Evolutionary conservation across 2,888 invertebrate genomes (phyloP), one percentile per base, ranked within the genome.

Genomic region (Dolichopus griseipennis): DNA sequence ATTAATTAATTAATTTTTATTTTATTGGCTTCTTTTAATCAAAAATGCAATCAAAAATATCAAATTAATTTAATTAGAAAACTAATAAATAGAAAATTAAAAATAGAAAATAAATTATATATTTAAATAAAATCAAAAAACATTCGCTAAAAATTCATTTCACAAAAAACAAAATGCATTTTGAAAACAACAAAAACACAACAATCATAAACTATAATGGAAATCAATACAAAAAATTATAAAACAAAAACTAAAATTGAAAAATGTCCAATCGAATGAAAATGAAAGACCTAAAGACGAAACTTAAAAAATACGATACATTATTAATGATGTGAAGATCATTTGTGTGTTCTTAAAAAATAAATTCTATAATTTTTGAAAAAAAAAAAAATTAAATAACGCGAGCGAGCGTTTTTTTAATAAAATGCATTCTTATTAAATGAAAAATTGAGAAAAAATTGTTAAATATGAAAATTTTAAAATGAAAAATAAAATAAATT

Each of bases 11-110:
- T 27, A 27, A 27, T 27, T 27, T 27, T 27, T 27, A 3, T 52
- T 52, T 15, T 52, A n/a, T 52, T 52, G 52, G 52, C 52, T 52
- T 52, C 52, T 52, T 52, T 52, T 52, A 52, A 52, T 52, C 52
- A 52, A 52, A 18, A 52, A 52, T 52, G 52, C 52, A 52, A 52
- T 52, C 6, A 52, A 52, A 15, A 43, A n/a, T n/a, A n/a, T n/a
- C n/a, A n/a, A n/a, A n/a, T n/a, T n/a, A n/a, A 52, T 18, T n/a
- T 18, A 9, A 52, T 52, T 52, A 52, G n/a, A 52, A 52, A 18
- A 18, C 2, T 15, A 37, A 37, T 37, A 37, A 15, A 15, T 52
- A 52, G n/a, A n/a, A n/a, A 27, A 27, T 27, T 4, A 27, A 27
- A 27, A 27, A 27, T 27, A 27, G 27, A 27, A 27, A 27, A 27